A percentile compares a stretch with the other conserved stretches of the same genome.
phyloP scores from a whole-genome alignment of 2,888 invertebrate species.

The Girardia tigrina region DNA sequence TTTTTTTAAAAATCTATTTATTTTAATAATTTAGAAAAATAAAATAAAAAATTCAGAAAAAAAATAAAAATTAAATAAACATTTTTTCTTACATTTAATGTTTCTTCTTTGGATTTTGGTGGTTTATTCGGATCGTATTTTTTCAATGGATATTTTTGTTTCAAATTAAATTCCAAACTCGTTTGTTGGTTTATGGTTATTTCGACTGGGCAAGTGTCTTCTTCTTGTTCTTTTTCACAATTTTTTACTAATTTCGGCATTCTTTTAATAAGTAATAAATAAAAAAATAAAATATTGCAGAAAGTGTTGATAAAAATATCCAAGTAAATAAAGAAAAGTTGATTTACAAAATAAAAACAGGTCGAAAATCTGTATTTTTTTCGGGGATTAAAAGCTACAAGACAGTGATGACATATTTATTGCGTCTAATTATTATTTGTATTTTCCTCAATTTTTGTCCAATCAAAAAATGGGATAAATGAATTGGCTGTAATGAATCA shows the following conservation, averaged over 20 bases:
- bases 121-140: constrained; percentile 23
- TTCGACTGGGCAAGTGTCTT: background rate
- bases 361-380: background rate
- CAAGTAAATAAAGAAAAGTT: background rate
- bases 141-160: constrained; percentile 20
- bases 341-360: background rate
- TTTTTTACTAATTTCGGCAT: background rate
- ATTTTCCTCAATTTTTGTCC: background rate
- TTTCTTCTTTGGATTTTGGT: constrained; percentile 6
- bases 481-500: constrained; percentile 15
- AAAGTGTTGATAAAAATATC: too few species aligned
- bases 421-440: background rate
- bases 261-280: background rate
- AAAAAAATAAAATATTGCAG: background rate
- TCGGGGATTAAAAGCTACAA: too few species aligned
- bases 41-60: too few species aligned
- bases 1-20: too few species aligned
- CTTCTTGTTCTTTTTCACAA: background rate
- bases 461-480: background rate
- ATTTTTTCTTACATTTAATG: background rate
- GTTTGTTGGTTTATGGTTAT: background rate
- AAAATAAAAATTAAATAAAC: background rate
- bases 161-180: background rate
- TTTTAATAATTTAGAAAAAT: too few species aligned
- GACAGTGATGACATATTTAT: constrained; percentile 14